Evolutionary conservation across 92 coral and sea anemone genomes (phyloP).

Genomic region (Zoanthus gigantus): DNA sequence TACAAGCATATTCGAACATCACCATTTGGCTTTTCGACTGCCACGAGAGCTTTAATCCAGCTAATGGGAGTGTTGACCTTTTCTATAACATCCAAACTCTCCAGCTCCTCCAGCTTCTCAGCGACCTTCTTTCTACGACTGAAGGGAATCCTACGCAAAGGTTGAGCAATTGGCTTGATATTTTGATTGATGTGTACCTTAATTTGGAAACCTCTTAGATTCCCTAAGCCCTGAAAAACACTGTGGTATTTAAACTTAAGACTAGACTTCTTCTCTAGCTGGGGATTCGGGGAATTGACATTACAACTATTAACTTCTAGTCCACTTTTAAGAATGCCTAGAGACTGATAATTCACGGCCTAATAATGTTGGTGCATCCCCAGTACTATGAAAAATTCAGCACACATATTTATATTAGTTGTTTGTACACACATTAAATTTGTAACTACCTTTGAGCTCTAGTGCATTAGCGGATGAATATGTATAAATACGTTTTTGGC

Average conservation of each 20-base stretch:
- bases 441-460: conserved; percentile 29
- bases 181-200: conserved; percentile 50
- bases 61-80: conserved; percentile 11
- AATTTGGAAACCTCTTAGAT: conserved; percentile 54
- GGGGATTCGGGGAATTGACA: not conserved
- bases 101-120: conserved; percentile 68
- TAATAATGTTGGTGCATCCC: not conserved
- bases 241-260: conserved; percentile 47
- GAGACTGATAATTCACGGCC: conserved; percentile 21
- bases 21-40: conserved; percentile 65
- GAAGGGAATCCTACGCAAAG: not conserved
- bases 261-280: conserved; percentile 38
- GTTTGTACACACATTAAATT: conserved; percentile 37
- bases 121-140: conserved; percentile 35
- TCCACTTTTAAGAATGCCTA: conserved; percentile 46
- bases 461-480: conserved; percentile 14
- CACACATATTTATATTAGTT: conserved; percentile 9
- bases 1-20: conserved; percentile 66
- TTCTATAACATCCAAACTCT: conserved; percentile 61
- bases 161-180: conserved; percentile 56
- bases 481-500: conserved; percentile 25
- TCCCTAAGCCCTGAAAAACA: conserved; percentile 52
- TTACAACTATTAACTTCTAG: conserved; percentile 33
- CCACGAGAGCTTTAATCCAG: conserved; percentile 68
- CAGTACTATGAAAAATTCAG: conserved; percentile 39